Evolutionary conservation across 2,888 invertebrate species (phyloP), one percentile per base, ranked within the genome.

Genomic region (Cryptophagus acutangulus): DNA sequence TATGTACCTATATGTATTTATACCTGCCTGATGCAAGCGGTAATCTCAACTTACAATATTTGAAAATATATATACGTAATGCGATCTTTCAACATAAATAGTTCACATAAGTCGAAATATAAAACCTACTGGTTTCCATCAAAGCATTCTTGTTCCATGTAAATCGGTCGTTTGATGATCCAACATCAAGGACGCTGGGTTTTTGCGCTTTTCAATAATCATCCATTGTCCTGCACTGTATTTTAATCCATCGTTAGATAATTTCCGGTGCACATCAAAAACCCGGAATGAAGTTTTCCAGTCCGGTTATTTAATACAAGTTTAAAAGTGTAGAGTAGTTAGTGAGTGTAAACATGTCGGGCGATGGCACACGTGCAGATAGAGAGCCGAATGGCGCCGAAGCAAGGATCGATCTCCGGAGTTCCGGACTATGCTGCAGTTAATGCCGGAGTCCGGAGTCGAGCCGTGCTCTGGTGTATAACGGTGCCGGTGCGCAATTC

Each of bases 341-440:
- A 38, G 40, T 35, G 34, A 43, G 28, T 40, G 40, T 41, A 45
- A 45, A 45, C 45, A 45, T 36, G 39, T 35, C 18, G 35, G 33
- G 29, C 31, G 18, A 5, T 15, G 39, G 36, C 17, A 39, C 45
- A 45, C 45, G 41, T 42, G 45, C 38, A 36, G 15, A 30, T 10
- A 17, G 29, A 15, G 15, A 6, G 15, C 15, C 16, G 45, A 43
- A 43, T 43, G 36, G 56, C 58, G 58, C 58, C 59, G 57, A 55
- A 54, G 53, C 53, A 49, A 43, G 51, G 52, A 58, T 58, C 58
- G 58, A 58, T 59, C 56, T 55, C 51, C 44, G 41, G 43, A 41
- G 38, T 42, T 43, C 42, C 40, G 52, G 55, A 52, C 51, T 55
- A 48, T 51, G 51, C 54, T 51, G 53, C 52, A 55, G 55, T 57